These are phyloP conservation scores for Gymnogyps californianus DNA, from an alignment of 2,113 vertebrate species.

Conservation along the genomic window DNA sequence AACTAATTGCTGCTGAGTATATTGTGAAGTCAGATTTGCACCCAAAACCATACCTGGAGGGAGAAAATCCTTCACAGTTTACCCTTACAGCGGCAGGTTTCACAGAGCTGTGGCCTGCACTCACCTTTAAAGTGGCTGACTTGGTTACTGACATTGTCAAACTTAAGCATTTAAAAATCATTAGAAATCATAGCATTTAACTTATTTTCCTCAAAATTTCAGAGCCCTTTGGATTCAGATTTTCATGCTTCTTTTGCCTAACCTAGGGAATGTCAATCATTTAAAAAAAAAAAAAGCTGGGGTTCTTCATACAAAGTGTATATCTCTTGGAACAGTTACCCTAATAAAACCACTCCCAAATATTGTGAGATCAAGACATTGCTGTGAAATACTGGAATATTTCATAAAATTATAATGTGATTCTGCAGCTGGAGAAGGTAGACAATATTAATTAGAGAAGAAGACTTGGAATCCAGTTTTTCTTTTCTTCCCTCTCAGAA, in stretches of 20 bases:
- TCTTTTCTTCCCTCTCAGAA: not conserved
- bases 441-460: not conserved
- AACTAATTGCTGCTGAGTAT: not conserved
- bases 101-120: not conserved
- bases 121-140: not conserved
- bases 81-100: not conserved
- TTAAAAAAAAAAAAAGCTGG: not conserved
- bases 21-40: not conserved
- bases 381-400: not conserved
- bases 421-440: not conserved
- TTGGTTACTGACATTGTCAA: not conserved
- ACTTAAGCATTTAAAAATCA: not conserved
- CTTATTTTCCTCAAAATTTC: not conserved
- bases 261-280: not conserved
- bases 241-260: not conserved
- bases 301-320: not conserved
- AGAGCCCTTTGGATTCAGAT: not conserved
- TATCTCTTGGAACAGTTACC: not conserved
- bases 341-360: not conserved
- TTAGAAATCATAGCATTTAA: not conserved
- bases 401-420: not conserved
- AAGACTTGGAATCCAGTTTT: not conserved
- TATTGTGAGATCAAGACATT: not conserved
- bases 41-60: not conserved
- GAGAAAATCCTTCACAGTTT: not conserved